A percentile compares a stretch with the other conserved stretches of the same genome.
These are phyloP conservation scores for Alitta virens DNA, from an alignment of 2,888 invertebrate genomes.

Conservation along the genomic window DNA sequence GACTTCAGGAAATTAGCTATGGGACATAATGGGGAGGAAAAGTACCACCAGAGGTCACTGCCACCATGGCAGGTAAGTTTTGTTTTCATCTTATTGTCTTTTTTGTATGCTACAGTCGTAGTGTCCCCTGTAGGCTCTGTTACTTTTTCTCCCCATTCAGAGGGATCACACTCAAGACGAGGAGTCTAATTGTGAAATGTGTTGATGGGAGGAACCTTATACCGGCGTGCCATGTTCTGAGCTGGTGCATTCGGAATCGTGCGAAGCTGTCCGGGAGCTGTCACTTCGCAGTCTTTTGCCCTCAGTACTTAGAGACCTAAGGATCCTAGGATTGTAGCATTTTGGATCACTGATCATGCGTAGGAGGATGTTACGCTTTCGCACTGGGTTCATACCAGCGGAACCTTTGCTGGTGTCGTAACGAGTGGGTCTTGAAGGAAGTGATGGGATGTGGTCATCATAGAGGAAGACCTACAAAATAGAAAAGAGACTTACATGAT, in stretches of 20 bases:
- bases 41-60: no score
- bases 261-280: not conserved
- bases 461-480: slow-evolving; percentile 29
- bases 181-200: no score
- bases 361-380: slow-evolving; percentile 50
- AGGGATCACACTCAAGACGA: no score
- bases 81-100: no score
- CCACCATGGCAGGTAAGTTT: no score
- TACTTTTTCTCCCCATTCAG: no score
- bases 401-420: slow-evolving; percentile 7
- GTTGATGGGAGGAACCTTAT: not conserved
- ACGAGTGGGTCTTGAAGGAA: slow-evolving; percentile 26
- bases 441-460: slow-evolving; percentile 34
- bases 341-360: slow-evolving; percentile 57
- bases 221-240: slow-evolving; percentile 1
- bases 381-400: slow-evolving; percentile 14
- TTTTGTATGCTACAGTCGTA: no score
- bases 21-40: no score
- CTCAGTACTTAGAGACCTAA: slow-evolving; percentile 48
- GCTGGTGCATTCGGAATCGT: not conserved
- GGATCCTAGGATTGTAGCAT: slow-evolving; percentile 51
- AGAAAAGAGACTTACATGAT: no score
- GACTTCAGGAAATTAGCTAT: no score
- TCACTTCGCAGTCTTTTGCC: slow-evolving; percentile 10
- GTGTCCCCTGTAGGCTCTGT: no score